Evolutionary conservation across 2,888 invertebrate genomes (phyloP).

Genomic region (Aspidiotus destructor): DNA sequence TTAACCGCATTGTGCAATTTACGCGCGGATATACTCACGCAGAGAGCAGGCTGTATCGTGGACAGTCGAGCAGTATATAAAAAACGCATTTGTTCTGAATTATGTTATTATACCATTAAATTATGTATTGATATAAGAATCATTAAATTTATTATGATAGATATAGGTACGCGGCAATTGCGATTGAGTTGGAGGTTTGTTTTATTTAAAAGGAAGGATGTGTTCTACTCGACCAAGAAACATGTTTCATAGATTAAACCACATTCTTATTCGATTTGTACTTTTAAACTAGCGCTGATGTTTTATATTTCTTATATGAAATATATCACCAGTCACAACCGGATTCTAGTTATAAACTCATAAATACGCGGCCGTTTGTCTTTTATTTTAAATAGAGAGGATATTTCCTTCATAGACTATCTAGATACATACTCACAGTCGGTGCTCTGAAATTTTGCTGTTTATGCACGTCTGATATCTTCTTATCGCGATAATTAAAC

Average conservation of each 20-base stretch:
- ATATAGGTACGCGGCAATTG: neutral
- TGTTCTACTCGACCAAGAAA: neutral
- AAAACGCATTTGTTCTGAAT: slow-evolving; percentile 2
- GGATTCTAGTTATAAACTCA: slow-evolving; percentile 2
- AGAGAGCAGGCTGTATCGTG: no score
- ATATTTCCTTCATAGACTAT: neutral
- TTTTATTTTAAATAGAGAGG: slow-evolving; percentile 1
- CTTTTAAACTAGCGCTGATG: slow-evolving; percentile 4
- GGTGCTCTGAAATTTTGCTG: neutral
- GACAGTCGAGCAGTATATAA: neutral
- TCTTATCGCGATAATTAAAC: neutral
- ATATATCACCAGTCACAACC: slow-evolving; percentile 2
- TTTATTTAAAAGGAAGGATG: slow-evolving; percentile 1
- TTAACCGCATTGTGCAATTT: no score
- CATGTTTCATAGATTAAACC: slow-evolving; percentile 4
- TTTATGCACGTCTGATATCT: neutral
- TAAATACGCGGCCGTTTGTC: neutral
- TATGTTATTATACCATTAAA: slow-evolving; percentile 4
- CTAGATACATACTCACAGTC: neutral
- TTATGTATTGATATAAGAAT: neutral
- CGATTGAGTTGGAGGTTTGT: slow-evolving; percentile 4
- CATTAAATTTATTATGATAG: slow-evolving; percentile 1
- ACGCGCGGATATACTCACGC: no score
- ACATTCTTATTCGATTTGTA: slow-evolving; percentile 4
- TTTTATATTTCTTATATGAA: slow-evolving; percentile 2